Conservation (phyloP, 2,888 invertebrate genomes). For the Tipula helvola region DNA sequence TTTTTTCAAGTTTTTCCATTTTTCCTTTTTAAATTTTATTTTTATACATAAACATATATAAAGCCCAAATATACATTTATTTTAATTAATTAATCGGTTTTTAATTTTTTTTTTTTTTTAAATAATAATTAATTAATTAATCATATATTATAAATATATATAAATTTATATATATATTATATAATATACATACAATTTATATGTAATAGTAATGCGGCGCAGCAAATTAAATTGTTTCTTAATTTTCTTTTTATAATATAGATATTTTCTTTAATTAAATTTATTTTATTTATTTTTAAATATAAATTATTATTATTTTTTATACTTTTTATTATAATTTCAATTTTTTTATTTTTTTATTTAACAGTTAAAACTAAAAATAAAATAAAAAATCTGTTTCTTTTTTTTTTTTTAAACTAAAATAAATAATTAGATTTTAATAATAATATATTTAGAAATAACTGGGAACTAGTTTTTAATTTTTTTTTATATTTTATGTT, state of each 20-base stretch:
- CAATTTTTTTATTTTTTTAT: not conserved
- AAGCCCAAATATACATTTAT: constrained; percentile 9
- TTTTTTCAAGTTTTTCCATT: not conserved
- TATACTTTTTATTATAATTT: not conserved
- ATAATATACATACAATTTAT: not conserved
- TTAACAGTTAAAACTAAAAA: not conserved
- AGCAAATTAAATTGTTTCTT: not conserved
- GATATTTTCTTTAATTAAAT: not conserved
- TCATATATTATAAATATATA: not conserved
- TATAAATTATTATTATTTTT: constrained; percentile 4
- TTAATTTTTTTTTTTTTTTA: not conserved
- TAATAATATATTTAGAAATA: not conserved
- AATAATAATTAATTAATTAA: not conserved
- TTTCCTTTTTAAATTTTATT: not conserved
- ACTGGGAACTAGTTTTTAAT: not conserved
- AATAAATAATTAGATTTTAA: not conserved
- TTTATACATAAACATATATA: constrained; percentile 9
- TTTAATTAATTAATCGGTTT: not conserved
- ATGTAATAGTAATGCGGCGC: not conserved
- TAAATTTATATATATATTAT: not conserved
- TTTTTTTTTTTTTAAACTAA: not conserved
- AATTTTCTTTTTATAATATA: not conserved
- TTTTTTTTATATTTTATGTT: not conserved
- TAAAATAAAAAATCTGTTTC: not conserved
- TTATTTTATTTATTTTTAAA: constrained; percentile 4